Conservation (phyloP, 2,888 invertebrate species). For the Alcis repandata region DNA sequence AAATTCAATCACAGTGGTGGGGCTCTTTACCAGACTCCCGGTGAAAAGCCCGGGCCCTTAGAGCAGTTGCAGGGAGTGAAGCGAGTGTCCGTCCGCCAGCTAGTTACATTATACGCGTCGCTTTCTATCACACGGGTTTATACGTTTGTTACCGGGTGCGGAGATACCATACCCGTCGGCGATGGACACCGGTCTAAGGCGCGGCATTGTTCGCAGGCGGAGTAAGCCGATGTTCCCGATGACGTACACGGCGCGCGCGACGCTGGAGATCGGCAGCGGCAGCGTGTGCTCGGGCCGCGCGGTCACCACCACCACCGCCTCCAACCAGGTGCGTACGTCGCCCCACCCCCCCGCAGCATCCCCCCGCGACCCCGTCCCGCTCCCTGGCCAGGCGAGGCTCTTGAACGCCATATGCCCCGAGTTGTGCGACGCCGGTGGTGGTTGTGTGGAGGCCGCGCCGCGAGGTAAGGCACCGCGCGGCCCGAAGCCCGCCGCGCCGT, state of each 20-base stretch:
- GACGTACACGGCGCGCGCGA: conserved; percentile 84
- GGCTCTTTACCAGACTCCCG: too few relatives aligned
- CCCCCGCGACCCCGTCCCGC: conserved; percentile 20
- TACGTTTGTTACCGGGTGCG: too few relatives aligned
- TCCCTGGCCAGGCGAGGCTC: conserved; percentile 49
- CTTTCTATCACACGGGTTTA: too few relatives aligned
- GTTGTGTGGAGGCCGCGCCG: conserved; percentile 37
- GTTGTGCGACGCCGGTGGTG: conserved; percentile 50
- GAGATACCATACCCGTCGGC: too few relatives aligned
- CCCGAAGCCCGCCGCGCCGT: conserved; percentile 44
- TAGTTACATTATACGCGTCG: too few relatives aligned
- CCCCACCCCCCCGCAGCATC: conserved; percentile 35
- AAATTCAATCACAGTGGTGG: not conserved
- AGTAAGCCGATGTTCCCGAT: conserved; percentile 81
- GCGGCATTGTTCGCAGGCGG: conserved; percentile 70
- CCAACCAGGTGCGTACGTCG: conserved; percentile 82
- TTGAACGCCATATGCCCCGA: conserved; percentile 54
- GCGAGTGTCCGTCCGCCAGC: too few relatives aligned
- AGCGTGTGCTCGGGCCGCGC: conserved; percentile 83
- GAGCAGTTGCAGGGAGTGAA: too few relatives aligned
- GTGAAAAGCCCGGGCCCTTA: too few relatives aligned
- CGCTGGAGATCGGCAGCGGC: conserved; percentile 84
- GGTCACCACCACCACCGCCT: conserved; percentile 83
- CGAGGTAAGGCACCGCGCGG: conserved; percentile 54
- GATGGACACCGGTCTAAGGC: conserved; percentile 4